These are phyloP conservation scores for Lophotis ruficrista DNA, from an alignment of 2,113 vertebrate species.

Conservation along the genomic window DNA sequence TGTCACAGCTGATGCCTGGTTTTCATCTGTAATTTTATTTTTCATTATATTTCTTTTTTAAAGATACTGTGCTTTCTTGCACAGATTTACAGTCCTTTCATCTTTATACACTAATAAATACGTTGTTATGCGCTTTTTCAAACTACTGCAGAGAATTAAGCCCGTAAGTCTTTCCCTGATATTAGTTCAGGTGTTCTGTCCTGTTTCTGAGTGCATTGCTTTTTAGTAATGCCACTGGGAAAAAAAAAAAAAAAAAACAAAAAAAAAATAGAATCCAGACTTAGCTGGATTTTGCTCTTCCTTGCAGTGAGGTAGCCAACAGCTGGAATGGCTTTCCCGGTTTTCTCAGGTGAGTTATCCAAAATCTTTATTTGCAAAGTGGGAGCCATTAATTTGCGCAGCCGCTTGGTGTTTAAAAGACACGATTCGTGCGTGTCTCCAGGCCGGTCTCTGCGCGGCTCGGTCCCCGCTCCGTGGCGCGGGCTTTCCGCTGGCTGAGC, in stretches of 20 bases:
- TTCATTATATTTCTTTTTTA: neutral
- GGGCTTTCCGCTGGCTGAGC: neutral
- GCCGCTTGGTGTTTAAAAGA: neutral
- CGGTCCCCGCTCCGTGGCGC: too few relatives aligned
- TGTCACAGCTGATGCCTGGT: neutral
- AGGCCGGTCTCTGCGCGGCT: rapidly evolving
- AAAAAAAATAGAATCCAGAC: neutral
- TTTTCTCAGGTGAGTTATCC: neutral
- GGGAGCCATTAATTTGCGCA: neutral
- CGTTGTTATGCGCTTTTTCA: neutral
- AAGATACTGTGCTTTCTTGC: neutral
- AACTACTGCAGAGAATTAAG: neutral
- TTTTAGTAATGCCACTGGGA: neutral
- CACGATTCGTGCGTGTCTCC: rapidly evolving
- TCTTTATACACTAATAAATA: neutral
- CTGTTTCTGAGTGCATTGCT: neutral
- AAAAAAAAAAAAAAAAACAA: neutral
- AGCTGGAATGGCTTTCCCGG: neutral
- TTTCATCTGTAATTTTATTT: neutral
- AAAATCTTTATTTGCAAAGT: neutral
- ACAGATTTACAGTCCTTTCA: neutral
- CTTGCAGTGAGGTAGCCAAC: neutral
- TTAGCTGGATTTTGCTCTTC: neutral
- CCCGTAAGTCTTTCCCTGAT: neutral
- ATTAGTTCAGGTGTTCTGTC: neutral